Evolutionary conservation across 2,113 vertebrate genomes (phyloP), one percentile per base, ranked within the genome.

Genomic region (Tupaia chinensis): DNA sequence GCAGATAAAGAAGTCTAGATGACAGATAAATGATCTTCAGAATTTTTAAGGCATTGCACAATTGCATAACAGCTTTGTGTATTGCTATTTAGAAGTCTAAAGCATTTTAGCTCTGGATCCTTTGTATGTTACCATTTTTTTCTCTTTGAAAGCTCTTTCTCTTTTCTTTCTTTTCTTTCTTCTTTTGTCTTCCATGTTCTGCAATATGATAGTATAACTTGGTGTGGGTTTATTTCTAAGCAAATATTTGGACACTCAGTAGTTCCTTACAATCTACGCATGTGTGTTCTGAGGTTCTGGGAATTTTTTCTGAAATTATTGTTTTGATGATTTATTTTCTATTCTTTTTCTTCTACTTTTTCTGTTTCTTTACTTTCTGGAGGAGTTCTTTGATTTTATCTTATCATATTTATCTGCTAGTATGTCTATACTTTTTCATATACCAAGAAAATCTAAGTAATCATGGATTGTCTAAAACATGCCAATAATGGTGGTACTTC

Each of bases 381-480:
- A n/a, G 44, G 60, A 78, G 7, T 34, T 77, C 32, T 69, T 56
- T 29, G 72, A 44, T 44, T 77, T 77, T 58, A 58, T 83, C 16
- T 77, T 80, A 65, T 65, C 22, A 65, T 66, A 34, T 69, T 66
- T 58, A 85, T 73, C 79, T 32, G 22, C 9, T 16, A 85, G 29
- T 53, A 16, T 91, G 3, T 93, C 27, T 84, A 6, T 63, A 69
- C 22, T 72, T 72, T 77, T 69, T 83, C 58, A 78, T 66, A 11
- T n/a, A 84, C 7, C 17, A 90, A 95, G 14, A 83, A 82, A 96
- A 63, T 9, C 73, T n/a, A 58, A 65, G 66, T 76, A 22, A 86
- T 61, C 15, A 87, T 22, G 69, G 27, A 85, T 79, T 83, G 10
- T 95, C 82, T 13, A 92, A 86, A 89, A 91, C 54, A 69, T 83